Percentiles rank a stretch among this genome's conserved stretches.
Conservation (phyloP, 2,888 invertebrate species). For the Agriotes lineatus region DNA sequence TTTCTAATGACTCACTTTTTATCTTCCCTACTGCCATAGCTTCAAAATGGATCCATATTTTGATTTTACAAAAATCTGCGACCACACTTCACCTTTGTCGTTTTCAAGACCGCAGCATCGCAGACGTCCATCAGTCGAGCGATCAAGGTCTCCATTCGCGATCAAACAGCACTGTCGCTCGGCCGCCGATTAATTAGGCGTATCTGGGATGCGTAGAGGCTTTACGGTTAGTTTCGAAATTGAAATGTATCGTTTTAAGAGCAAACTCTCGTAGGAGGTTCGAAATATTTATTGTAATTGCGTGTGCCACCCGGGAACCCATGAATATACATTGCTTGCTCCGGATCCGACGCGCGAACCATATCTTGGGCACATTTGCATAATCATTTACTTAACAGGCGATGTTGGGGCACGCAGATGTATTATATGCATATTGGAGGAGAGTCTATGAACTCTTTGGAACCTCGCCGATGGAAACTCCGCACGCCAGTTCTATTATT, state of each 20-base stretch:
- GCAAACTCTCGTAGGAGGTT: conserved; percentile 36
- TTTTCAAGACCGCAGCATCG: too few relatives aligned
- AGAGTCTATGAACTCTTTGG: conserved; percentile 16
- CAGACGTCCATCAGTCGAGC: too few relatives aligned
- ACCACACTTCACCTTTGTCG: too few relatives aligned
- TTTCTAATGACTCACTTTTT: too few relatives aligned
- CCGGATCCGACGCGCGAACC: conserved; percentile 26
- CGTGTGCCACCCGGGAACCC: conserved; percentile 35
- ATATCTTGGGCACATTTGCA: conserved; percentile 32
- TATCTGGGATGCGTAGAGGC: neutral
- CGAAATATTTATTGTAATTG: conserved; percentile 39
- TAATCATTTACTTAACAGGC: conserved; percentile 36
- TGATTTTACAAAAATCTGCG: too few relatives aligned
- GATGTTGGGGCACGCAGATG: conserved; percentile 26
- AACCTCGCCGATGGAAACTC: neutral
- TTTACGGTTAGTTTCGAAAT: conserved; percentile 7
- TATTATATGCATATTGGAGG: conserved; percentile 21
- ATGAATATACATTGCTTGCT: conserved; percentile 40
- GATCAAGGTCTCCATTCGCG: too few relatives aligned
- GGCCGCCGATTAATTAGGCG: conserved; percentile 12
- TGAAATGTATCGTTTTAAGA: conserved; percentile 25
- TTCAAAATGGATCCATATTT: too few relatives aligned
- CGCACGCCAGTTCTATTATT: neutral
- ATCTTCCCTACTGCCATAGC: too few relatives aligned
- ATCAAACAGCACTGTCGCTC: too few relatives aligned